These are phyloP conservation scores for Haliclona indistincta DNA, from an alignment of 37 sponge, comb jelly and placozoan genomes.

Conservation along the genomic window DNA sequence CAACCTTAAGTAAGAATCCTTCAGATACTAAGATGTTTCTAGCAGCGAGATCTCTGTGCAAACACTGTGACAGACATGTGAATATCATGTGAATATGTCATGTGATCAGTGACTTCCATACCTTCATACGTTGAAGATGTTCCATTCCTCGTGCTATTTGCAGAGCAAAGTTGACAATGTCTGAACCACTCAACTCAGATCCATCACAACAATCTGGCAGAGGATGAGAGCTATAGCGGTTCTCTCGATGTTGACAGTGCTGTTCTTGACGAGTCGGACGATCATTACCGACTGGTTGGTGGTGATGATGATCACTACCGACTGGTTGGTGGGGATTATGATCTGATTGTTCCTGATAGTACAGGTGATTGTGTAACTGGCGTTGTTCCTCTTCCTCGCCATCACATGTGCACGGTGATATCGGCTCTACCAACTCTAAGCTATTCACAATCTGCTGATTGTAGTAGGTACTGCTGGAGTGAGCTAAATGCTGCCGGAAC, in stretches of 20 bases:
- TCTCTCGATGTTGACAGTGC: not conserved
- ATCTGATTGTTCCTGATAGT: too few species aligned
- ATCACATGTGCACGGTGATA: too few species aligned
- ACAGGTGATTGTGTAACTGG: too few species aligned
- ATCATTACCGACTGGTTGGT: too few species aligned
- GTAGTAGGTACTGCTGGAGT: too few species aligned
- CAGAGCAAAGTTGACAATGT: constrained; percentile 52
- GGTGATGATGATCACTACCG: too few species aligned
- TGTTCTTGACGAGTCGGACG: too few species aligned
- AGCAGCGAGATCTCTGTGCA: constrained; percentile 83
- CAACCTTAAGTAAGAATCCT: constrained; percentile 66
- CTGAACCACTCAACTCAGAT: constrained; percentile 36
- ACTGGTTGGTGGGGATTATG: too few species aligned
- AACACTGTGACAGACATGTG: not conserved
- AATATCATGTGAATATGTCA: not conserved
- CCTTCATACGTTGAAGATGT: constrained; percentile 70
- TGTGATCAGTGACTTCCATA: constrained; percentile 15
- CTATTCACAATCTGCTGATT: too few species aligned
- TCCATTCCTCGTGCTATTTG: constrained; percentile 84
- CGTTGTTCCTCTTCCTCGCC: too few species aligned
- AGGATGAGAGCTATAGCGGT: not conserved
- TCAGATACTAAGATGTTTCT: constrained; percentile 77
- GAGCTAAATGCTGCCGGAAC: too few species aligned
- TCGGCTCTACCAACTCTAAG: too few species aligned
- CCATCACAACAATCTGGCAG: constrained; percentile 1